These are phyloP conservation scores for Sialia sialis DNA, from an alignment of 2,113 vertebrate species.

Conservation along the genomic window DNA sequence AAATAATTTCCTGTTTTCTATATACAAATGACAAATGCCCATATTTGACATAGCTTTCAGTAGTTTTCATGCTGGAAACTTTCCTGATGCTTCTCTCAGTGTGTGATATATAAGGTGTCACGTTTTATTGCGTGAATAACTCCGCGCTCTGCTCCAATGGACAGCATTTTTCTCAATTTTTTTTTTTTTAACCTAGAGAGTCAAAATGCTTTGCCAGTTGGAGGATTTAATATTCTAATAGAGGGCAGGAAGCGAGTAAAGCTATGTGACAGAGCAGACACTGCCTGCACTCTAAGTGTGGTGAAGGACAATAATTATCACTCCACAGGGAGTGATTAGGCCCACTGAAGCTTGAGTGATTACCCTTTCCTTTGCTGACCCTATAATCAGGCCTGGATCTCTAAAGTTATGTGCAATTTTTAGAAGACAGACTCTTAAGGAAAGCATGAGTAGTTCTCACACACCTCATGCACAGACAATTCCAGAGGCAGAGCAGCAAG, in stretches of 20 bases:
- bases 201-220: not conserved
- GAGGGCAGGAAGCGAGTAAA: slow-evolving; percentile 35
- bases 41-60: slow-evolving; percentile 65
- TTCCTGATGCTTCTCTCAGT: slow-evolving; percentile 46
- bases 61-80: slow-evolving; percentile 51
- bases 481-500: not conserved
- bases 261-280: slow-evolving; percentile 33
- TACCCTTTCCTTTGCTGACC: slow-evolving; percentile 38
- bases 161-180: not conserved
- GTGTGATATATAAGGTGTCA: not conserved
- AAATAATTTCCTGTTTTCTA: slow-evolving; percentile 76
- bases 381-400: slow-evolving; percentile 26
- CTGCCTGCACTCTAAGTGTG: not conserved
- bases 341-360: slow-evolving; percentile 48
- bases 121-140: not conserved
- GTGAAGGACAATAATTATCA: slow-evolving; percentile 50
- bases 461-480: accelerated
- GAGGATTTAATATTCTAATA: slow-evolving; percentile 34
- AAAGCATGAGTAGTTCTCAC: not conserved
- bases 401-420: slow-evolving; percentile 11
- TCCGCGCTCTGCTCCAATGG: not conserved
- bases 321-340: slow-evolving; percentile 48
- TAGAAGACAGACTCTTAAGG: not conserved
- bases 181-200: not conserved
- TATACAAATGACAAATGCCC: slow-evolving; percentile 70